Base-by-base conservation (phyloP, 2,888 invertebrate genomes). In the Stramonita haemastoma region DNA sequence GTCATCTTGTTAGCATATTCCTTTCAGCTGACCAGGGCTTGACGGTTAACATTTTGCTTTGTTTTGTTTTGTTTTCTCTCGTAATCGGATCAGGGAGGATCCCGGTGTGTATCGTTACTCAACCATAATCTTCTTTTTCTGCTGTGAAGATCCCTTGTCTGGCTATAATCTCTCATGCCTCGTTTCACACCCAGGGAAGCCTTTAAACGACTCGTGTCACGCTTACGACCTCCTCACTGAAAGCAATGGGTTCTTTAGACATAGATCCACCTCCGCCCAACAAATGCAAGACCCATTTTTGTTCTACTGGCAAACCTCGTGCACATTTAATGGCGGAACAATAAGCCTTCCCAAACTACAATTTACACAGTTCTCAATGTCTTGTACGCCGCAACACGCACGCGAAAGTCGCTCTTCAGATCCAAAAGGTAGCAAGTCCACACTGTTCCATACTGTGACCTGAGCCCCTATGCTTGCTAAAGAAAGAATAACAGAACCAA, bases 101-200 rank as follows among this genome's bases (percentile, higher is more conserved):
- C 36, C 26, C 22, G 5, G 6, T 13, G 22, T 29, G 84, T 57
- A n/a, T 84, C 29, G 29, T 29, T 57, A 29, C 11, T 84, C 56
- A 29, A 15, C 29, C 56, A 26, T 84, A 26, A 26, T 84, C 57
- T 1, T 56, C 84, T 83, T 46, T 57, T n/a, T 84, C n/a, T n/a
- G 17, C n/a, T 56, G 57, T 57, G n/a, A 84, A 29, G 56, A n/a
- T 84, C 84, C 57, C 57, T 57, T 57, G 57, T 84, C 84, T 57
- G 57, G 57, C 36, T 57, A 84, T 36, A 84, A 57, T 57, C 57
- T 84, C 84, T 84, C 36, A 11, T 57, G 84, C 84, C 57, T 84
- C 57, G 57, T n/a, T 84, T 84, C 84, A 57, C 84, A 57, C 26
- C 84, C 56, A 84, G 15, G 81, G 8, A 22, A 46, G 36, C 46